phyloP scores from a whole-genome alignment of 2,888 invertebrate genomes.

The Thecophora atra region DNA sequence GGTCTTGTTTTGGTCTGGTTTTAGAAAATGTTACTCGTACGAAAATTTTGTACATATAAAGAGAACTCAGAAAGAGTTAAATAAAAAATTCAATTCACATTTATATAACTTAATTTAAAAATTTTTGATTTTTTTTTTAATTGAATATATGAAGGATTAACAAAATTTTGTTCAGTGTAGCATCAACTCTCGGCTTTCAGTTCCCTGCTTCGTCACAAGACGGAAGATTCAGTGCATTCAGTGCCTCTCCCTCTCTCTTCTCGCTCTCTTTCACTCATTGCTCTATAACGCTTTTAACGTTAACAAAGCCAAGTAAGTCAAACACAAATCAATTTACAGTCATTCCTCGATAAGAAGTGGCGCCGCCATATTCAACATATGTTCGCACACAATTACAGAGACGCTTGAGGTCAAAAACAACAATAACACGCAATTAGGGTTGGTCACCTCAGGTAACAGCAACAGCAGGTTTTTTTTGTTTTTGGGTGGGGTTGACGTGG shows the following conservation, averaged over 20 bases:
- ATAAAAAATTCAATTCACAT: no score
- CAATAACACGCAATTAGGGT: background rate
- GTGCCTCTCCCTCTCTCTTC: background rate
- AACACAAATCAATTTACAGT: slow-evolving; percentile 12
- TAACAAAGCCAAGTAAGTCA: no score
- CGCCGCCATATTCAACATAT: no score
- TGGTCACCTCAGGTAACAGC: background rate
- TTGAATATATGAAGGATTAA: background rate
- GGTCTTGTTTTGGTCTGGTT: no score
- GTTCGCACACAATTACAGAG: background rate
- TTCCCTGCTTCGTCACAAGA: background rate
- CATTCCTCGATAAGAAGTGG: slow-evolving; percentile 8
- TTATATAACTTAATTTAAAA: no score
- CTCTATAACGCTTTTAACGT: slow-evolving; percentile 1
- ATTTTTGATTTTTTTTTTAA: no score
- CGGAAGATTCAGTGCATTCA: no score
- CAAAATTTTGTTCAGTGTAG: background rate
- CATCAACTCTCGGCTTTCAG: background rate
- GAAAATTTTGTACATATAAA: no score
- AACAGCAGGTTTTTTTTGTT: background rate
- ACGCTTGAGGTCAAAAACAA: background rate
- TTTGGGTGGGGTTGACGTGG: background rate
- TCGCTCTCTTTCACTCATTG: background rate
- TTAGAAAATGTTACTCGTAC: no score
- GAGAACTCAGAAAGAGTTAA: no score